A percentile compares a stretch with the other conserved stretches of the same genome.
These are phyloP conservation scores for Oxystoma pomonae DNA, from an alignment of 2,888 invertebrate genomes.

Conservation along the genomic window DNA sequence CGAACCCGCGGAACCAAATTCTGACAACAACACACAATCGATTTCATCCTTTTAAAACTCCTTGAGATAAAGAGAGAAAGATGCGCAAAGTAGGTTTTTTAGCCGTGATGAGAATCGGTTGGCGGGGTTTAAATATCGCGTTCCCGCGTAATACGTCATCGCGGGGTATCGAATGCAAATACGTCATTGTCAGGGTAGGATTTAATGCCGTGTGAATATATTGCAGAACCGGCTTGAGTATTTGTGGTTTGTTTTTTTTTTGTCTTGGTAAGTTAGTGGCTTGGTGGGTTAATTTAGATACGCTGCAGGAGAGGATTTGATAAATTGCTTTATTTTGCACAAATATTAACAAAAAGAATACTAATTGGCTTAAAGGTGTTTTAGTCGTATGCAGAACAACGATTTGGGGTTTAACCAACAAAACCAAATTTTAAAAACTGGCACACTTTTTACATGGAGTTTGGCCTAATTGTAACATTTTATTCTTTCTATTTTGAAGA, in stretches of 20 bases:
- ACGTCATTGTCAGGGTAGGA: background rate
- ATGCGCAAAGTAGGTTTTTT: no score
- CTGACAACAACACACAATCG: background rate
- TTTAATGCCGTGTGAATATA: background rate
- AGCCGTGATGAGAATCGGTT: background rate
- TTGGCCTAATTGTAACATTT: no score
- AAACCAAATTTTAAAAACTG: no score
- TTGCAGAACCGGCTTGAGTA: background rate
- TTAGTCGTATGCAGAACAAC: no score
- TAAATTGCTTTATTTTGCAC: background rate
- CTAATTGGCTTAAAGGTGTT: no score
- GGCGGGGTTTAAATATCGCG: background rate
- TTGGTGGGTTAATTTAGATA: background rate
- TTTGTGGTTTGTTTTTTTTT: background rate
- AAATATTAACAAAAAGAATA: conserved; percentile 31
- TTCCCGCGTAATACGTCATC: conserved; percentile 3
- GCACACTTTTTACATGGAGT: no score
- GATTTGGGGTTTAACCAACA: no score
- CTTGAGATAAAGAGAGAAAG: no score
- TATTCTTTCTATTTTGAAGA: no score
- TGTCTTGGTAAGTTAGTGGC: background rate
- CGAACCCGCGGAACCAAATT: background rate
- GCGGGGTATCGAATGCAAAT: conserved; percentile 1
- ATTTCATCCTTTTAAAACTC: no score
- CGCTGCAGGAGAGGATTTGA: background rate